phyloP scores from a whole-genome alignment of 2,888 invertebrate species.

The Cheiracanthium punctorium region DNA sequence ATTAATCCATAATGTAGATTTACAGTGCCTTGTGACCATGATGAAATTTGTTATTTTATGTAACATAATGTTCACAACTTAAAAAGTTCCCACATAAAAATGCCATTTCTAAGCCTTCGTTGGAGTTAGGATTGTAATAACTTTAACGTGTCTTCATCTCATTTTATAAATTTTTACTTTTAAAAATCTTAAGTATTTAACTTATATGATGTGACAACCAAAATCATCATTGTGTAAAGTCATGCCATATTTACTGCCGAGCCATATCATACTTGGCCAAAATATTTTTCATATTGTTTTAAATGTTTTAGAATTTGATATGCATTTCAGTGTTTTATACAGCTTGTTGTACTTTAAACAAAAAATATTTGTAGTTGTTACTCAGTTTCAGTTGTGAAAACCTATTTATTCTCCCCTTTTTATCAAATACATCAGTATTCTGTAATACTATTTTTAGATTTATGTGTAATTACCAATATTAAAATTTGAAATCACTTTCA shows the following conservation, averaged over 20 bases:
- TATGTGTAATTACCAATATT: not conserved
- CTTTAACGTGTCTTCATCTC: slow-evolving; percentile 22
- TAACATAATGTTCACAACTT: not conserved
- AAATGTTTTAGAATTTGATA: slow-evolving; percentile 64
- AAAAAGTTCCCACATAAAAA: not conserved
- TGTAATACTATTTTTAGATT: not conserved
- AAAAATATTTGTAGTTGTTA: not conserved
- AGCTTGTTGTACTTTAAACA: slow-evolving; percentile 29
- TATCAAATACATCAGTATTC: not conserved
- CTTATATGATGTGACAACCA: slow-evolving; percentile 46
- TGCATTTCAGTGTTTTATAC: slow-evolving; percentile 67
- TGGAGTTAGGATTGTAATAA: slow-evolving; percentile 10
- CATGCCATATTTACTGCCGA: slow-evolving; percentile 49
- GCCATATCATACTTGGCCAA: slow-evolving; percentile 67
- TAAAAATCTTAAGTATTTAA: slow-evolving; percentile 46
- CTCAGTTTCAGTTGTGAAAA: not conserved
- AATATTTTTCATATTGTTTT: slow-evolving; percentile 65
- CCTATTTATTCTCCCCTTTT: not conserved
- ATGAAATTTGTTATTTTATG: slow-evolving; percentile 26
- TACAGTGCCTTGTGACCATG: slow-evolving; percentile 61
- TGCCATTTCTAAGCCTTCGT: slow-evolving; percentile 44
- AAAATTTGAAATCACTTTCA: not conserved
- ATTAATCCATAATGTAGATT: slow-evolving; percentile 39
- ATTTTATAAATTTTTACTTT: slow-evolving; percentile 47
- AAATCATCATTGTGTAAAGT: slow-evolving; percentile 53